Percentiles rank a stretch among this genome's conserved stretches.
These are phyloP conservation scores for Rhopalosiphum nymphaeae DNA, from an alignment of 2,888 invertebrate genomes.

Conservation along the genomic window DNA sequence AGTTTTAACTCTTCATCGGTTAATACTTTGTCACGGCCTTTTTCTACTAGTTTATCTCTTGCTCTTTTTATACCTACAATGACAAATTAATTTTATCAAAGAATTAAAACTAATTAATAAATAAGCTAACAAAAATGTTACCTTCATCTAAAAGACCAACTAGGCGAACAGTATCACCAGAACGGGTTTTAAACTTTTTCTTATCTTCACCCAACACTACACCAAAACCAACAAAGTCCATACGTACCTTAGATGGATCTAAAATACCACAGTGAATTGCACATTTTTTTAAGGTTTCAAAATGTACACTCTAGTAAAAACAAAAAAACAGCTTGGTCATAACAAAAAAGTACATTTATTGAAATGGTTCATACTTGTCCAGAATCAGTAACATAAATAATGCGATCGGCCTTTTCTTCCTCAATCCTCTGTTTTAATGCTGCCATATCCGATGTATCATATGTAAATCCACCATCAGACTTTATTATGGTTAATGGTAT, in stretches of 20 bases:
- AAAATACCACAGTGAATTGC: conserved; percentile 84
- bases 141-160: conserved; percentile 92
- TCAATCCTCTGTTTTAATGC: conserved; percentile 85
- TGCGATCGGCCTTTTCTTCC: conserved; percentile 89
- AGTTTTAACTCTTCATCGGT: conserved; percentile 82
- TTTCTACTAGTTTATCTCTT: conserved; percentile 86
- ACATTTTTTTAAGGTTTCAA: conserved; percentile 82
- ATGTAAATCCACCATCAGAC: conserved; percentile 95
- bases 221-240: conserved; percentile 96
- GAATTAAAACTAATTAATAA: background rate
- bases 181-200: conserved; percentile 98
- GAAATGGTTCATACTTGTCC: conserved; percentile 80
- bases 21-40: conserved; percentile 87
- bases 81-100: background rate
- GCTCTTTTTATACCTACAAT: conserved; percentile 79
- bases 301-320: conserved; percentile 75
- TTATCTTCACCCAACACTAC: conserved; percentile 98
- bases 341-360: background rate
- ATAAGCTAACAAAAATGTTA: conserved; percentile 66
- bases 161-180: conserved; percentile 93
- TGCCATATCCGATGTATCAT: conserved; percentile 98
- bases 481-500: conserved; percentile 96
- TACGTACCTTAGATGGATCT: conserved; percentile 75
- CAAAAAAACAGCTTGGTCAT: background rate
- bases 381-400: conserved; percentile 93